A percentile compares a stretch with the other conserved stretches of the same genome.
These are phyloP conservation scores for Drosophila seguyi DNA, from an alignment of 1,140 invertebrate genomes.

Conservation along the genomic window DNA sequence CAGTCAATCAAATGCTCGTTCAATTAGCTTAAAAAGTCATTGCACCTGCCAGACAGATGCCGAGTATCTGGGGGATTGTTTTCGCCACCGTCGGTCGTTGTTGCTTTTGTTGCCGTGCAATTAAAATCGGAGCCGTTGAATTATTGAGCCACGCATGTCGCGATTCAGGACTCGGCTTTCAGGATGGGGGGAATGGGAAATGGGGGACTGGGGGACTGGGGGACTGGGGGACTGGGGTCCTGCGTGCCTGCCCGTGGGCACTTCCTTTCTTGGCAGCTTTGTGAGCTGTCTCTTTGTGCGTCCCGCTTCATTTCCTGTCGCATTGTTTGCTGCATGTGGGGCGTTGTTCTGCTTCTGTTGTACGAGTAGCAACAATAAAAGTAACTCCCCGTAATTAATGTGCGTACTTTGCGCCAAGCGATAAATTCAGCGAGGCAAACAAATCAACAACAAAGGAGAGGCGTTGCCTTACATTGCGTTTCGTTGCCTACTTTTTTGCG, in stretches of 20 bases:
- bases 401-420: conserved; percentile 79
- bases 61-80: conserved; percentile 35
- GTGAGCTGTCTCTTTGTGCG: conserved; percentile 47
- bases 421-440: conserved; percentile 67
- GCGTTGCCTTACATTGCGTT: conserved; percentile 32
- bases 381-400: conserved; percentile 82
- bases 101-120: conserved; percentile 50
- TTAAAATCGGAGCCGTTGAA: conserved; percentile 68
- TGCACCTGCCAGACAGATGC: conserved; percentile 47
- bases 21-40: conserved; percentile 72
- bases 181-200: background rate
- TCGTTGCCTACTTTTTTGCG: conserved; percentile 69
- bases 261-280: conserved; percentile 60
- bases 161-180: conserved; percentile 22
- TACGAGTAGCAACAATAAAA: conserved; percentile 71
- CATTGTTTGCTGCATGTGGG: conserved; percentile 77
- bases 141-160: conserved; percentile 71
- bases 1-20: conserved; percentile 67
- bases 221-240: background rate
- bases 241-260: conserved; percentile 30
- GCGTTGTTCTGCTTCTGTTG: conserved; percentile 21
- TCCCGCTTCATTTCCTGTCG: conserved; percentile 78
- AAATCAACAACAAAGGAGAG: conserved; percentile 49
- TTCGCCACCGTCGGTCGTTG: conserved; percentile 1
- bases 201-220: background rate